Percentiles rank a stretch among this genome's conserved stretches.
Evolutionary conservation across 2,888 invertebrate genomes (phyloP).

Genomic region (Bugulina stolonifera): DNA sequence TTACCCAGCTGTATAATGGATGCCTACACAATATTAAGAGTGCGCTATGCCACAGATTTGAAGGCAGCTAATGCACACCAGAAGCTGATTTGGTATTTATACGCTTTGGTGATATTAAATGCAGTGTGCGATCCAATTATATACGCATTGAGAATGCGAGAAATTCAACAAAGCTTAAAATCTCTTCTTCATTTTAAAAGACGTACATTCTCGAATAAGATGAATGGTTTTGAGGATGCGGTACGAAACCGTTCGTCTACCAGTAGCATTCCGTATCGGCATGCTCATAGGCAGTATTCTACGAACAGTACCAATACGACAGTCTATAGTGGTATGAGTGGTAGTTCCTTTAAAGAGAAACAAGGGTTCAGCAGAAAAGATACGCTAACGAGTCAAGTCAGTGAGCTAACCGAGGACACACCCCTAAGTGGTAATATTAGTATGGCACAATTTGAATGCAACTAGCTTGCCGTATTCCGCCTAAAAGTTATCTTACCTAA

Average conservation of each 20-base stretch:
- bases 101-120: slow-evolving; percentile 30
- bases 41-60: background rate
- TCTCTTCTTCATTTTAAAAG: slow-evolving; percentile 9
- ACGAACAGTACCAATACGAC: slow-evolving; percentile 14
- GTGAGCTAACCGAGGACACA: slow-evolving; percentile 19
- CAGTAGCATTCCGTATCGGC: background rate
- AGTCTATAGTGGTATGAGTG: background rate
- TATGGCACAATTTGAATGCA: background rate
- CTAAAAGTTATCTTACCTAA: no score
- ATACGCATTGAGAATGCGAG: slow-evolving; percentile 31
- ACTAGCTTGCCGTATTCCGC: background rate
- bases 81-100: slow-evolving; percentile 26
- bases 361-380: slow-evolving; percentile 1
- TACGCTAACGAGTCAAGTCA: slow-evolving; percentile 10
- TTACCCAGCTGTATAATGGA: slow-evolving; percentile 23
- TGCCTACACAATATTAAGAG: background rate
- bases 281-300: slow-evolving; percentile 10
- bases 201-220: slow-evolving; percentile 21
- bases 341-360: background rate
- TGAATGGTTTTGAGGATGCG: slow-evolving; percentile 13
- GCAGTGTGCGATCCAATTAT: slow-evolving; percentile 30
- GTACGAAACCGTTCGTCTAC: background rate
- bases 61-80: background rate
- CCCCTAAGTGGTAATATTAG: slow-evolving; percentile 7
- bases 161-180: slow-evolving; percentile 29